Base-by-base conservation (phyloP, 2,113 vertebrate genomes). In the Macquaria australasica region DNA sequence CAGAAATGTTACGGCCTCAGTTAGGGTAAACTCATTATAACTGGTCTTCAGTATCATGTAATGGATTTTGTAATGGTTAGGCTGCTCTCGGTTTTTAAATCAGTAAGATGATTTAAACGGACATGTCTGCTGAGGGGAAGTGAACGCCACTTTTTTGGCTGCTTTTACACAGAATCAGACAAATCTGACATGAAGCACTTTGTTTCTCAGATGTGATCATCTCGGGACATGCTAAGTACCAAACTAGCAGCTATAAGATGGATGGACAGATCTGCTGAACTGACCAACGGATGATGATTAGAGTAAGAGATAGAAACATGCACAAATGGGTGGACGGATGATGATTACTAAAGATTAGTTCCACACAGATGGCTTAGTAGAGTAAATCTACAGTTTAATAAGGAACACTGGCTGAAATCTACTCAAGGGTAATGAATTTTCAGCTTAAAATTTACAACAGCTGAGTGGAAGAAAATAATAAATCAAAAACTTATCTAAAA, bases 301-400 rank as follows among this genome's bases (percentile, higher is more conserved):
- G 20, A 55, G 14, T 37, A n/a, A 66, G 14, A 64, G 28, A 60
- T 55, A n/a, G 28, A 37, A 70, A 63, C 3, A 56, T 53, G 45
- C 56, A 87, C 15, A 58, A 87, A 60, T 59, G 66, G 23, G 12
- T n/a, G 8, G 5, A 63, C 1, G 21, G 62, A 62, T 73, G 62
- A 77, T n/a, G 43, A 73, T 5, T 70, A 28, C 10, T 70, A 37
- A 72, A 81, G 79, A 84, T 86, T 86, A 73, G 41, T 77, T 86
- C 23, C 77, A 50, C 31, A 55, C 59, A 81, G 69, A 74, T 43
- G 37, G 45, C 77, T 67, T 39, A 20, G 56, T 34, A 18, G 31
- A 73, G 25, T 64, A 84, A 84, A 77, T 74, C 58, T 67, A 25
- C 28, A 25, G 6, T 10, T 58, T 41, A 68, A 73, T 60, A 43